These are phyloP conservation scores for Ctenopoma multispine DNA, from an alignment of 2,797 vertebrate species.

Conservation along the genomic window DNA sequence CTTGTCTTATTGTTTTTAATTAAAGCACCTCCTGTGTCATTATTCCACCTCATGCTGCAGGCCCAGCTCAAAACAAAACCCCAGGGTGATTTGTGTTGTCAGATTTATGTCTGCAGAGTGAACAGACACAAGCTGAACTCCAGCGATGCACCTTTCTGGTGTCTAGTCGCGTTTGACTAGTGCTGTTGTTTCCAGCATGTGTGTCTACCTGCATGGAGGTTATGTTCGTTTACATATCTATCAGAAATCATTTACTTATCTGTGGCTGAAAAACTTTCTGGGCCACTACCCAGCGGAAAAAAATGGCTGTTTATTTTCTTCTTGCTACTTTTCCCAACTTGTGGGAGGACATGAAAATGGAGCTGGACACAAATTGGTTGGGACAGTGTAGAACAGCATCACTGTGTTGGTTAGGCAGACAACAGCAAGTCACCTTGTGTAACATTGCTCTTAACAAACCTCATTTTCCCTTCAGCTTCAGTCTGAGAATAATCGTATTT, in stretches of 20 bases:
- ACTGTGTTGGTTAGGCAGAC: conserved; percentile 50
- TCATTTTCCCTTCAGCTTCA: conserved; percentile 34
- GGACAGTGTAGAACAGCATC: conserved; percentile 46
- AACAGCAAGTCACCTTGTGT: conserved; percentile 17
- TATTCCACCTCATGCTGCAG: conserved; percentile 32
- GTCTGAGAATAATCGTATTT: background rate
- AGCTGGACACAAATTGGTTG: conserved; percentile 30
- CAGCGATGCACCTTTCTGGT: background rate
- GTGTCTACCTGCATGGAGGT: conserved; percentile 33
- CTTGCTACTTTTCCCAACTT: conserved; percentile 39
- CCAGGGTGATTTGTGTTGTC: background rate
- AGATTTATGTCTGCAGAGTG: background rate
- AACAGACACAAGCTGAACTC: background rate
- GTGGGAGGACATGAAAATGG: conserved; percentile 42
- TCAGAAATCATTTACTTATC: conserved; percentile 28
- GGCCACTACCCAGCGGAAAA: background rate
- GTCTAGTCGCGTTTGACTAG: background rate
- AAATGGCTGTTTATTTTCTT: conserved; percentile 40
- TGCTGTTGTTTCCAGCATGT: conserved; percentile 15
- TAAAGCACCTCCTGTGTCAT: conserved; percentile 19
- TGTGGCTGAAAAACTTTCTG: conserved; percentile 45
- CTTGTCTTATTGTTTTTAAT: conserved; percentile 45
- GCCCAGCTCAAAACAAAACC: conserved; percentile 2
- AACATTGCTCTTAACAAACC: conserved; percentile 31
- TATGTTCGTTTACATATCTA: conserved; percentile 44